Conservation (phyloP, 2,888 invertebrate genomes). For the Napeogenes sylphis region DNA sequence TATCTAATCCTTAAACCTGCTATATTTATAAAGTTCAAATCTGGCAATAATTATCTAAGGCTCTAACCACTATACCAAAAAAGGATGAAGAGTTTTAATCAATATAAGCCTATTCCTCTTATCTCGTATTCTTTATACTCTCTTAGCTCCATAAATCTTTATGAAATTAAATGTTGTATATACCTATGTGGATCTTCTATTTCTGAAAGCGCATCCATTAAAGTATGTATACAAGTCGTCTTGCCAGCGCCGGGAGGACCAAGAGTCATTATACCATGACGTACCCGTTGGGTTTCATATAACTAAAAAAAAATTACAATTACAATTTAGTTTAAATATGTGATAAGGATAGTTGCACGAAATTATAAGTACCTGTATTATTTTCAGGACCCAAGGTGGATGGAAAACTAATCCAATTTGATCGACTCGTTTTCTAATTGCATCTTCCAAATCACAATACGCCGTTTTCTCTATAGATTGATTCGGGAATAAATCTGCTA, state of each 20-base stretch:
- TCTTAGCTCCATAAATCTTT: too few species aligned
- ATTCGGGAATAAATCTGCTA: conserved; percentile 97
- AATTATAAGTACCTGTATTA: conserved; percentile 84
- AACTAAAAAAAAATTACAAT: conserved; percentile 79
- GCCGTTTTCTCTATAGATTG: conserved; percentile 93
- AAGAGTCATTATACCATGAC: conserved; percentile 97
- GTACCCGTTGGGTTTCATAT: conserved; percentile 95
- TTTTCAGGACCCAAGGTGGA: conserved; percentile 96
- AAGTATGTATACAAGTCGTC: conserved; percentile 91
- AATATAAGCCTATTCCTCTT: too few species aligned
- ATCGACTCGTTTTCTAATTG: conserved; percentile 90
- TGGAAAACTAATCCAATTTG: conserved; percentile 90
- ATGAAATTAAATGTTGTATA: conserved; percentile 7
- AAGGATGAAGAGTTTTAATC: too few species aligned
- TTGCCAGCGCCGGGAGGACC: conserved; percentile 98
- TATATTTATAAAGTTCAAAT: too few species aligned
- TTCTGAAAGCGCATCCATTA: conserved; percentile 94
- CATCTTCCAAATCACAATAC: conserved; percentile 92
- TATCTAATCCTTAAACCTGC: too few species aligned
- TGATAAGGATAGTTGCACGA: not conserved
- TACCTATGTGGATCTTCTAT: conserved; percentile 90
- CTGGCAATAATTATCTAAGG: too few species aligned
- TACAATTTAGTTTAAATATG: not conserved
- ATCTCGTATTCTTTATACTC: too few species aligned
- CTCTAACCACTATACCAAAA: too few species aligned